Base-by-base conservation (phyloP, 2,888 invertebrate species). In the Lasioglossum oenotherae region DNA sequence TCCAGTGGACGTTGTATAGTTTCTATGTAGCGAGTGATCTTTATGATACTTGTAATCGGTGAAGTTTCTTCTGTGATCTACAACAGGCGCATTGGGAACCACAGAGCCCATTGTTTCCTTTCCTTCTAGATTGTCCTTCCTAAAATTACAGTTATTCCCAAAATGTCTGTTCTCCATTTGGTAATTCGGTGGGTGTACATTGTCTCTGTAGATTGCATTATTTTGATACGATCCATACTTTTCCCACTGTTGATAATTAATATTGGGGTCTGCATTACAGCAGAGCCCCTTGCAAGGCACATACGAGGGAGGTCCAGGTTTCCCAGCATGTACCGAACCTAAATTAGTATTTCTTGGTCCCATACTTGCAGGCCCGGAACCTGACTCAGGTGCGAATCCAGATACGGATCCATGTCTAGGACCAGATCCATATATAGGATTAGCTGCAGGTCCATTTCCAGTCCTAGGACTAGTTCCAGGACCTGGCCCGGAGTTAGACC, bases 231-330 rank as follows among this genome's bases (percentile, higher is more conserved):
- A 88, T 19, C 90, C 88, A 74, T 89, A 94, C 79, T 93, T 93
- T 19, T 93, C 94, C 94, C 94, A 94, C n/a, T 92, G 91, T 41
- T 93, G 94, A 79, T 94, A 94, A 60, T 85, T 83, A 71, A 93
- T 85, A 53, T 90, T 93, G 8, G 92, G 81, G 67, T 93, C 94
- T 2, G 92, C 90, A 83, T 93, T 92, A 76, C 95, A 95, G 64
- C 95, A 95, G 14, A 92, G 86, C n/a, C 92, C 94, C 76, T 95
- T 95, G 60, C 95, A 95, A 3, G 93, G 83, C 10, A 89, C 84
- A 74, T 88, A 91, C 38, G 91, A 87, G 53, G 88, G 87, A 3
- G 88, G 78, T 5, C 87, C 89, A 78, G 92, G 90, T 71, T 93
- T 92, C 31, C 85, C 90, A 5, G 92, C 49, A 46, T 86, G 71